A percentile compares a stretch with the other conserved stretches of the same genome.
These are phyloP conservation scores for Cerceris rybyensis DNA, from an alignment of 2,888 invertebrate species.

Conservation along the genomic window DNA sequence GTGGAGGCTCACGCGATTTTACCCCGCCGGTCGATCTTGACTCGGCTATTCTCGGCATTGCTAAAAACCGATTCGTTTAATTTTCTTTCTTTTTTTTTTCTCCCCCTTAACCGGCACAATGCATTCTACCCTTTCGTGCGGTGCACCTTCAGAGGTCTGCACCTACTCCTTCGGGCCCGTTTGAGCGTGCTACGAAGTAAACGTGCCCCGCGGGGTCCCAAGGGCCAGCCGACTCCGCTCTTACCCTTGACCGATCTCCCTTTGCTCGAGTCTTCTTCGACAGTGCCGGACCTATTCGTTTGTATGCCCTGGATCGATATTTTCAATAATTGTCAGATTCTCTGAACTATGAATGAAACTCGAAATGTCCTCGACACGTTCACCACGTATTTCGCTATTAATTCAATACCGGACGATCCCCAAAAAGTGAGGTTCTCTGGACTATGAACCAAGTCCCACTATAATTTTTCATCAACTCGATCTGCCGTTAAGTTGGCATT, in stretches of 20 bases:
- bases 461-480: too few relatives aligned
- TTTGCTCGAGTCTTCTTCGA: slow-evolving; percentile 52
- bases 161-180: slow-evolving; percentile 52
- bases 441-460: too few relatives aligned
- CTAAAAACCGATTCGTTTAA: slow-evolving; percentile 45
- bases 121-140: slow-evolving; percentile 45
- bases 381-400: too few relatives aligned
- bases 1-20: too few relatives aligned
- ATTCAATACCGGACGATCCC: too few relatives aligned
- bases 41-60: slow-evolving; percentile 45
- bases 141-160: slow-evolving; percentile 47
- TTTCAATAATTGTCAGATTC: not conserved
- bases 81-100: slow-evolving; percentile 39
- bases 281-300: slow-evolving; percentile 38
- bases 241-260: slow-evolving; percentile 66
- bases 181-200: slow-evolving; percentile 62
- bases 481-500: too few relatives aligned
- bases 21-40: slow-evolving; percentile 5
- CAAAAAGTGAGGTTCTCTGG: too few relatives aligned
- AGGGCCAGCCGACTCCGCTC: slow-evolving; percentile 49
- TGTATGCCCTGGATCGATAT: not conserved
- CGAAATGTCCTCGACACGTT: too few relatives aligned
- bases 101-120: slow-evolving; percentile 22
- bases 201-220: slow-evolving; percentile 60
- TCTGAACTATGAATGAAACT: too few relatives aligned